Evolutionary conservation across 2,888 invertebrate species (phyloP), one percentile per base, ranked within the genome.

Genomic region (Pterostichus niger): DNA sequence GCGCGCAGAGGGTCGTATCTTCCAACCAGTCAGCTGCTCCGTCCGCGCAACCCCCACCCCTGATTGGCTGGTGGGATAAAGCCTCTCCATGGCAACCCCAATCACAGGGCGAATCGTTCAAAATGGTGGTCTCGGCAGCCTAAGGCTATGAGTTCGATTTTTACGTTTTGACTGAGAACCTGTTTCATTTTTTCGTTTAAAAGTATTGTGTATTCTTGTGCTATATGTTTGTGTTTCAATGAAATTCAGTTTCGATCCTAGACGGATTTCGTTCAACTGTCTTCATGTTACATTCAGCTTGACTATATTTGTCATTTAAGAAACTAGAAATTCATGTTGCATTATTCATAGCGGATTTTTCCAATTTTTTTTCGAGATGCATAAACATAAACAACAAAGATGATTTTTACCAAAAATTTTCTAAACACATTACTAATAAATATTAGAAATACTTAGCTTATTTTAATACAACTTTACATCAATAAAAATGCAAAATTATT

Each of bases 11-110:
- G 76, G 49, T 82, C 83, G 64, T 59, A 83, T 15, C 84, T 82
- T 84, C 83, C 54, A 85, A 84, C 84, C 75, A 64, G 61, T 85
- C 84, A 78, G 64, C 75, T 68, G 49, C 35, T 54, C 40, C 81
- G 61, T 44, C 44, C 44, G 6, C 77, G 52, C 88, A 88, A 88
- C 89, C 88, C 83, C 90, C 89, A 89, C 89, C 52, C 80, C 82
- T 85, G 85, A 90, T 91, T 91, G 91, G 91, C 84, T 84, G 85
- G 76, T 84, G 40, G 40, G 40, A 40, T 40, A 40, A 87, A 88
- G 88, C 89, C 88, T 89, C 87, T 86, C 90, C 90, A 85, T 88
- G 89, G 89, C 88, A 88, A 89, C 90, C 84, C 91, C 91, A 91
- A 91, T 91, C 86, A 85, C 84, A 83, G 44, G 33, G 59, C 79